Evolutionary conservation across 1,140 invertebrate species (phyloP).

Genomic region (Grapholita molesta): DNA sequence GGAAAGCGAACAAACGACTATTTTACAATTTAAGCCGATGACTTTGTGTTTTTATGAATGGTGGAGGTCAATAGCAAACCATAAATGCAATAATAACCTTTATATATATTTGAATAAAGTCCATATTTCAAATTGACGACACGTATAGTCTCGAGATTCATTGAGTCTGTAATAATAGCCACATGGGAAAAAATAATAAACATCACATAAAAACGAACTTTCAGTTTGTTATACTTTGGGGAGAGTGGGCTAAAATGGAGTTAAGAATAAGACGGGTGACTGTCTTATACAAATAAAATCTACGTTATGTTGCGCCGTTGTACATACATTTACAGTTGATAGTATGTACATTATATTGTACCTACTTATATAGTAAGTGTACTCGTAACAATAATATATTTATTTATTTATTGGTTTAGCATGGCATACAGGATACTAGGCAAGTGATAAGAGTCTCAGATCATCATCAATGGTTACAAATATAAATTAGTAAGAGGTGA

Average conservation of each 20-base stretch:
- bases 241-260: neutral
- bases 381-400: too few relatives aligned
- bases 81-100: neutral
- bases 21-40: slow-evolving; percentile 2
- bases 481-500: too few relatives aligned
- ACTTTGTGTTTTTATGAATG: slow-evolving; percentile 4
- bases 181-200: neutral
- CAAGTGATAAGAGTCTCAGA: too few relatives aligned
- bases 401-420: too few relatives aligned
- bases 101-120: neutral
- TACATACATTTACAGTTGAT: too few relatives aligned
- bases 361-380: too few relatives aligned
- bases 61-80: neutral
- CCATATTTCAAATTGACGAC: neutral
- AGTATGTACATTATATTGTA: too few relatives aligned
- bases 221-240: neutral
- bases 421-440: too few relatives aligned
- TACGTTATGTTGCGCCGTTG: too few relatives aligned
- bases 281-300: too few relatives aligned
- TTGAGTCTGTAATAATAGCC: neutral
- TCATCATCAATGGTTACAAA: too few relatives aligned
- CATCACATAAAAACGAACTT: neutral
- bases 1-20: slow-evolving; percentile 4
- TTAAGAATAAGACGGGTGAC: too few relatives aligned
- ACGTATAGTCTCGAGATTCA: neutral